Percentiles rank a stretch among this genome's conserved stretches.
These are phyloP conservation scores for Podarcis muralis DNA, from an alignment of 2,113 vertebrate genomes.

Conservation along the genomic window DNA sequence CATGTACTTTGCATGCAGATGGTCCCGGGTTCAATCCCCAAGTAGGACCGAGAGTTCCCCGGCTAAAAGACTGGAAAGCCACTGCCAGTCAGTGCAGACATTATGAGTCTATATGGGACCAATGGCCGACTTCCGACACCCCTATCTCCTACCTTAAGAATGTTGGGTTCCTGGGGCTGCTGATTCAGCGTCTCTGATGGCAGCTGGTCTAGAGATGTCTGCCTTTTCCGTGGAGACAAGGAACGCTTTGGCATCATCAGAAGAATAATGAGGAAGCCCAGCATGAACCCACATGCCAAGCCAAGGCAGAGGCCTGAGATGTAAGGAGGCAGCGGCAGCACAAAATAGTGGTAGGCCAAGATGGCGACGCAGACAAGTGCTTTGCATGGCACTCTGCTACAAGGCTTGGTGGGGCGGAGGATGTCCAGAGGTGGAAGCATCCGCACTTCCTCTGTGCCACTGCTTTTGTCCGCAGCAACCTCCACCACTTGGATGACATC, in stretches of 20 bases:
- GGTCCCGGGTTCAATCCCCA: no score
- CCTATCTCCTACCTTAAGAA: conserved; percentile 77
- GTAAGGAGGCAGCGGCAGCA: conserved; percentile 84
- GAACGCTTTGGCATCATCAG: conserved; percentile 68
- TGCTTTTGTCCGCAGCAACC: conserved; percentile 27
- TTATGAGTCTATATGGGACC: no score
- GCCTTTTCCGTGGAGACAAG: background rate
- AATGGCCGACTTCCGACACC: background rate
- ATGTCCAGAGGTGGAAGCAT: background rate
- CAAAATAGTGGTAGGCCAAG: conserved; percentile 83
- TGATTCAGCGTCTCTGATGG: conserved; percentile 34
- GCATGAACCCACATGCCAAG: conserved; percentile 79
- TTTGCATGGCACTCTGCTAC: conserved; percentile 72
- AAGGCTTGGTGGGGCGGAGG: background rate
- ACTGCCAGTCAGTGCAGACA: no score
- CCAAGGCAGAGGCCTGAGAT: conserved; percentile 84
- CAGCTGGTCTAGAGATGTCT: conserved; percentile 12
- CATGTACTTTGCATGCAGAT: no score
- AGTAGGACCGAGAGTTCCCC: no score
- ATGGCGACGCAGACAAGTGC: conserved; percentile 75
- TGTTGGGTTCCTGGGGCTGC: conserved; percentile 48
- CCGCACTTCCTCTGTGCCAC: background rate
- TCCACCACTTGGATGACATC: conserved; percentile 77
- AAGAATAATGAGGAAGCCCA: conserved; percentile 82
- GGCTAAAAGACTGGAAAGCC: no score